Percentiles rank a stretch among this genome's conserved stretches.
Conservation (phyloP, 1,140 invertebrate genomes). For the Drosophila nasuta region DNA sequence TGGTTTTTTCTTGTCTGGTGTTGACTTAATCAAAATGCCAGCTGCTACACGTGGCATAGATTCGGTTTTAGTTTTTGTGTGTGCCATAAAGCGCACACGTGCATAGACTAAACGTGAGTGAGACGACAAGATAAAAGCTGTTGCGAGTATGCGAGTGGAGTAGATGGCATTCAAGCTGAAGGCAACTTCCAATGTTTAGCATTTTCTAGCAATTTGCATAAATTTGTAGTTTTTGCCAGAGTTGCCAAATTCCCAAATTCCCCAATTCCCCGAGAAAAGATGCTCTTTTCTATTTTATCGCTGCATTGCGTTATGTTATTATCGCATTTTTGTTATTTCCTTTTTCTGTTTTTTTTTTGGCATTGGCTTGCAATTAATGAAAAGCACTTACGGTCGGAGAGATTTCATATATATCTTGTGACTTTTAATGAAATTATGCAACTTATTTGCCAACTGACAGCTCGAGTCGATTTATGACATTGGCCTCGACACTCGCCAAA, state of each 20-base stretch:
- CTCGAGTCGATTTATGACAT: constrained; percentile 70
- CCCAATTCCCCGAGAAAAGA: constrained; percentile 3
- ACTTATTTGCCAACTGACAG: constrained; percentile 76
- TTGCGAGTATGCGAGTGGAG: no score
- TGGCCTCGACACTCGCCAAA: constrained; percentile 38
- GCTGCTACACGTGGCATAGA: constrained; percentile 45
- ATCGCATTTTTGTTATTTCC: constrained; percentile 13
- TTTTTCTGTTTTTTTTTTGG: neutral
- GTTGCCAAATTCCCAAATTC: constrained; percentile 36
- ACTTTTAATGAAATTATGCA: constrained; percentile 74
- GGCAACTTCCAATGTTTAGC: constrained; percentile 41
- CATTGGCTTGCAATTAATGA: constrained; percentile 57
- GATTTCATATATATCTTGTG: constrained; percentile 18
- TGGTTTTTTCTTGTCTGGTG: constrained; percentile 6
- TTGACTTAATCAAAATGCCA: constrained; percentile 64
- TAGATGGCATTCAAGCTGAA: constrained; percentile 9
- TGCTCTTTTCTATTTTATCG: constrained; percentile 1
- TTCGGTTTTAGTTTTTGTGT: constrained; percentile 39
- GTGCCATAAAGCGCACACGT: constrained; percentile 65
- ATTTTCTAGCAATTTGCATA: constrained; percentile 66
- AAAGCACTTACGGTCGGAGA: constrained; percentile 12
- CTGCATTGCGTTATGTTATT: constrained; percentile 14
- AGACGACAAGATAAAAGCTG: constrained; percentile 5
- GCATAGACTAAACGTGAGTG: constrained; percentile 35
- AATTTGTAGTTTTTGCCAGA: constrained; percentile 34